Base-by-base conservation (phyloP, 1,140 invertebrate genomes). In the Platyura marginata region DNA sequence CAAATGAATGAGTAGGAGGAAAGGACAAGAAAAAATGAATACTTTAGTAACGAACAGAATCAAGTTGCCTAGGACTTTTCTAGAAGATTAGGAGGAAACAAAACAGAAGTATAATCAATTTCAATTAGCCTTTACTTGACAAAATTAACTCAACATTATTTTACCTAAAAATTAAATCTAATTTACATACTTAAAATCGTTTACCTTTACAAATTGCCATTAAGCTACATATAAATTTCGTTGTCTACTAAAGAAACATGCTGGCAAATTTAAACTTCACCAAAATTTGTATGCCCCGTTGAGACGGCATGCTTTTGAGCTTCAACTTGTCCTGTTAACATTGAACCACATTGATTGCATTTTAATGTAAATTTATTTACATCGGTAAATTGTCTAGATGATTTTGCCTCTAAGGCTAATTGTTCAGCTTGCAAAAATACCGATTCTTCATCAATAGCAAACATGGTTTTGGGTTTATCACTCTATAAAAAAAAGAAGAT, bases 201-300 rank as follows among this genome's bases (percentile, higher is more conserved):
- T n/a, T n/a, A n/a, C n/a, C n/a, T n/a, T n/a, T n/a, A n/a, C n/a
- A n/a, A n/a, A n/a, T n/a, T n/a, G n/a, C n/a, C n/a, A n/a, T n/a
- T n/a, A n/a, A n/a, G n/a, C n/a, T n/a, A n/a, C n/a, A n/a, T n/a
- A n/a, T n/a, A n/a, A n/a, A n/a, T n/a, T n/a, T n/a, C n/a, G n/a
- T 34, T 34, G 32, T 29, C 6, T 13, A 29, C 25, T n/a, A 4
- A 3, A 11, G 32, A 3, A 11, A 34, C 4, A 11, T 3, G 4
- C 13, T 4, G 16, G 16, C 11, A 34, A n/a, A 11, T 38, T 61
- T 72, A 75, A 54, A 78, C 68, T 71, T 96, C 90, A n/a, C 81
- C 81, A 63, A 94, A 96, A 49, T 77, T 79, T 29, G 71, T 73
- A 61, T 96, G 91, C 21, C 78, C 80, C 1, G 88, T 91, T 37